phyloP scores from a whole-genome alignment of 1,140 invertebrate genomes.

The Battus philenor region DNA sequence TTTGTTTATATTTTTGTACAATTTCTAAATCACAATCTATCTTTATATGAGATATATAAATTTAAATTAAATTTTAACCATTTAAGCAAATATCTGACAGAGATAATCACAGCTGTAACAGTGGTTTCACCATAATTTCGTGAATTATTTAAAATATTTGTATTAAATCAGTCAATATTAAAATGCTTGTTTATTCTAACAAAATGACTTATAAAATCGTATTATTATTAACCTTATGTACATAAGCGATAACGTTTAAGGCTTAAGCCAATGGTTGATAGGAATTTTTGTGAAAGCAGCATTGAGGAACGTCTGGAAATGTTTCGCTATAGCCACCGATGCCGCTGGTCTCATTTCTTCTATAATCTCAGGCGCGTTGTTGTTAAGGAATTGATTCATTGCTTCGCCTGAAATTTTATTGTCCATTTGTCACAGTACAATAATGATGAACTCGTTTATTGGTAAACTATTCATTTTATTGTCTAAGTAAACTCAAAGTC shows the following conservation, averaged over 20 bases:
- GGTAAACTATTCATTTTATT: too few species aligned
- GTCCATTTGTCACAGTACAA: not conserved
- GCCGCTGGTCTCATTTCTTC: slow-evolving; percentile 89
- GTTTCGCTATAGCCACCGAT: slow-evolving; percentile 82
- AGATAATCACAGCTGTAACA: slow-evolving; percentile 9
- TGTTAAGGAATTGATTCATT: slow-evolving; percentile 90
- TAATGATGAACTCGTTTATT: not conserved
- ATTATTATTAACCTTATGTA: not conserved
- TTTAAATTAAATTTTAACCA: too few species aligned
- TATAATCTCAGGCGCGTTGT: slow-evolving; percentile 89
- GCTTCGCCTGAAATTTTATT: slow-evolving; percentile 78
- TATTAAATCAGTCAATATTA: not conserved
- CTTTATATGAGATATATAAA: too few species aligned
- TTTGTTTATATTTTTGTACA: too few species aligned
- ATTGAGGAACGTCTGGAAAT: slow-evolving; percentile 87
- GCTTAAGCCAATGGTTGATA: slow-evolving; percentile 84
- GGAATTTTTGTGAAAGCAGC: slow-evolving; percentile 86
- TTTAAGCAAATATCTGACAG: too few species aligned
- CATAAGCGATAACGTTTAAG: slow-evolving; percentile 33
- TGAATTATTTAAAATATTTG: not conserved
- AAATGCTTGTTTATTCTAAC: not conserved
- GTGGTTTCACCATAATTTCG: slow-evolving; percentile 1
- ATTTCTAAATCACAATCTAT: too few species aligned
- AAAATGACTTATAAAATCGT: slow-evolving; percentile 6
- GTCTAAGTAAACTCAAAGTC: too few species aligned